Evolutionary conservation across 2,113 vertebrate species (phyloP), one percentile per base, ranked within the genome.

Genomic region (Bubo bubo): DNA sequence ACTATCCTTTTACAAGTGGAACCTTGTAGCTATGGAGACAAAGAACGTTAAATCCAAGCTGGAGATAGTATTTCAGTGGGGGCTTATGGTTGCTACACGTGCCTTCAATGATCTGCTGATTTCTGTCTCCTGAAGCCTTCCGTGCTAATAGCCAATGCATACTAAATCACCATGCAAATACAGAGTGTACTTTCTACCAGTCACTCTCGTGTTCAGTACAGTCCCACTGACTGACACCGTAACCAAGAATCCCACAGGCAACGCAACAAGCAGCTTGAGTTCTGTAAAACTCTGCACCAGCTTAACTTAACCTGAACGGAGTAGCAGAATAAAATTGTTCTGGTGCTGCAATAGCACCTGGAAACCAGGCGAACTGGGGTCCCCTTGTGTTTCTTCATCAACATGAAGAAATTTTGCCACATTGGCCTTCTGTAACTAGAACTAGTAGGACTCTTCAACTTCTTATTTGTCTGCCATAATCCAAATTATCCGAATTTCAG

Each of bases 11-110:
- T 63, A 92, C 93, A 95, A 95, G 94, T 79, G 91, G 83, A 97
- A 96, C 90, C 94, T 96, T 73, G 97, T 98, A 97, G 94, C 97
- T 97, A 98, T 98, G 97, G 97, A 97, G 96, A 98, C 93, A 9
- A 97, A 88, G 93, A 91, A 93, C 79, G 84, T 96, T 88, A 92
- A 91, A 96, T 96, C 85, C 94, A 90, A 84, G 88, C 87, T 50
- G 87, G 92, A 89, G 93, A 94, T 8, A 66, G 72, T 55, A 88
- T 97, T 97, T 95, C 90, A 79, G 75, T n/a, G 75, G 45, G 64
- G 80, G 86, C 90, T 91, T 41, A 60, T 30, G 88, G 68, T 30
- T 85, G 72, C 47, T 93, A 43, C 81, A 79, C 41, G 84, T 82
- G 79, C 86, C 92, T 95, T 49, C 94, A 59, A 5, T 3, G 72